These are phyloP conservation scores for Myrmecophaga tridactyla DNA, from an alignment of 2,113 vertebrate species.

Conservation along the genomic window DNA sequence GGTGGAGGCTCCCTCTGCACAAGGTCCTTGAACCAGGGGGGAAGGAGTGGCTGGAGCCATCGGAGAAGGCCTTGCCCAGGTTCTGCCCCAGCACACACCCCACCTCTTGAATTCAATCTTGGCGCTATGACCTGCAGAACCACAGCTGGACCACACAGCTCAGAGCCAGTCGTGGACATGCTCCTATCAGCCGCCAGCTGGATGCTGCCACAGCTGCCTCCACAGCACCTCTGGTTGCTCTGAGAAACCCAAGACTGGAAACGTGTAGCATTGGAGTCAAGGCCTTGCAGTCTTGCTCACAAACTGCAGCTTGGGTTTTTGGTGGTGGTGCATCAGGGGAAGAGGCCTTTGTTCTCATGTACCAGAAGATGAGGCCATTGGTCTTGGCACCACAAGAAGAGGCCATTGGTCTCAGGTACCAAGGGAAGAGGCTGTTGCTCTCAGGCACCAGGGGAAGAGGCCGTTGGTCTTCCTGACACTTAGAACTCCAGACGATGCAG, in stretches of 20 bases:
- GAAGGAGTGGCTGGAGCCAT: conserved; percentile 97
- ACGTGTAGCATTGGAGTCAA: conserved; percentile 96
- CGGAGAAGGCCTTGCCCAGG: conserved; percentile 97
- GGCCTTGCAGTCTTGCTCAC: conserved; percentile 93
- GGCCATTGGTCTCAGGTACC: too few species aligned
- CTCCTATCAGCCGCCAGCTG: conserved; percentile 98
- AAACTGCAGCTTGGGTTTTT: conserved; percentile 96
- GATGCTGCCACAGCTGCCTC: conserved; percentile 97
- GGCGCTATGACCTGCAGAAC: conserved; percentile 96
- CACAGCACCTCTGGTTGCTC: conserved; percentile 98
- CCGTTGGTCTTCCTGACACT: too few species aligned
- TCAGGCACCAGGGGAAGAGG: too few species aligned
- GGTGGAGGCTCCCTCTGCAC: conserved; percentile 98
- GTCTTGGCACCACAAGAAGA: too few species aligned
- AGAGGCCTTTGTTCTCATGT: too few species aligned
- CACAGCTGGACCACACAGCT: conserved; percentile 97
- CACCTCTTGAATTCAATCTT: conserved; percentile 98
- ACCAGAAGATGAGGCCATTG: too few species aligned
- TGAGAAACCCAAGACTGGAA: conserved; percentile 98
- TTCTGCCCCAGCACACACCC: conserved; percentile 94
- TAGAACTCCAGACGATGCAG: too few species aligned
- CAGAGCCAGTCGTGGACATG: conserved; percentile 96
- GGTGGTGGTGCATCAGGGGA: conserved; percentile 97
- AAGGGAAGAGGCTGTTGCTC: too few species aligned
- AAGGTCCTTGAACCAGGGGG: conserved; percentile 94